These are phyloP conservation scores for Girardinichthys multiradiatus DNA, from an alignment of 2,113 vertebrate species.

Conservation along the genomic window DNA sequence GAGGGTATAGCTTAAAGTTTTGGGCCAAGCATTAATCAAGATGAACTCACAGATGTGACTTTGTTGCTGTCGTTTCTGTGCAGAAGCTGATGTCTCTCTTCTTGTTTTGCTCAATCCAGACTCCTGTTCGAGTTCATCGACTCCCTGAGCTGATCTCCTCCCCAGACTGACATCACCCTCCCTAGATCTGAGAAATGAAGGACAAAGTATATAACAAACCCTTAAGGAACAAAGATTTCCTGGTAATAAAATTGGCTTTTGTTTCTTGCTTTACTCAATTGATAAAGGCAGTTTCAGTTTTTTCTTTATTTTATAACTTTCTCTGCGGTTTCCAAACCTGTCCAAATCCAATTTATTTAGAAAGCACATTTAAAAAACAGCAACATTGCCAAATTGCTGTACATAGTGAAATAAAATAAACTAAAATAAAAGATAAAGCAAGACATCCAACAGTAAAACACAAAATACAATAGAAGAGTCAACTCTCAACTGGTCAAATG, in stretches of 20 bases:
- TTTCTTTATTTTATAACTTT: too few species aligned
- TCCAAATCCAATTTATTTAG: too few species aligned
- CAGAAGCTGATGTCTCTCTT: slow-evolving; percentile 59
- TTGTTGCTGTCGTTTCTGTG: slow-evolving; percentile 51
- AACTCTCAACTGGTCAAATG: too few species aligned
- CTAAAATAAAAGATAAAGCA: too few species aligned
- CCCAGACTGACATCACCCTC: slow-evolving; percentile 6
- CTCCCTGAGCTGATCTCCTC: slow-evolving; percentile 14
- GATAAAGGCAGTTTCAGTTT: too few species aligned
- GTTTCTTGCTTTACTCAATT: background rate
- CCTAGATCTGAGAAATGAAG: slow-evolving; percentile 15
- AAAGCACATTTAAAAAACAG: too few species aligned
- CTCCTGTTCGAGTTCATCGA: background rate
- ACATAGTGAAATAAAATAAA: too few species aligned
- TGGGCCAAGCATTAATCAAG: background rate
- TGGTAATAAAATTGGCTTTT: background rate
- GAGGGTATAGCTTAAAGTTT: background rate
- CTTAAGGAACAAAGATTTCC: too few species aligned
- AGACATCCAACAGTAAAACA: too few species aligned
- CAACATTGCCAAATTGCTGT: too few species aligned
- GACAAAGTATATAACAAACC: background rate
- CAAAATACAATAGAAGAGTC: too few species aligned
- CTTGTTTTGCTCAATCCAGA: background rate
- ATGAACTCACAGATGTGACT: slow-evolving; percentile 73
- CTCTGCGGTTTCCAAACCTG: too few species aligned